A percentile compares a stretch with the other conserved stretches of the same genome.
These are phyloP conservation scores for Myocastor coypus DNA, from an alignment of 2,113 vertebrate genomes.

Conservation along the genomic window DNA sequence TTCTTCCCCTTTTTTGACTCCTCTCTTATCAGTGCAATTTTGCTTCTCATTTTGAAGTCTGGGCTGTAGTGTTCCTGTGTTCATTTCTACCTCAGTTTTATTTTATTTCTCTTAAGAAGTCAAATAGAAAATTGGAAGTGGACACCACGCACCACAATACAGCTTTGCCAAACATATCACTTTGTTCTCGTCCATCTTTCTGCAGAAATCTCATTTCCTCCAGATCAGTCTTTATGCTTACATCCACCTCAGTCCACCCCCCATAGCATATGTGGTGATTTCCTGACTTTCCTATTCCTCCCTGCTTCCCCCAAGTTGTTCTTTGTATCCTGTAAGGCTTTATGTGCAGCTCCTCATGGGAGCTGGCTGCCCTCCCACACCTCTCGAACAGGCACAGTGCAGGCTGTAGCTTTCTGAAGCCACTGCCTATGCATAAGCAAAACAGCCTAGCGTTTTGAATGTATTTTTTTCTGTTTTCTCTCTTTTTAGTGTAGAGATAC, in stretches of 20 bases:
- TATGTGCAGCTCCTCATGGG: conserved; percentile 85
- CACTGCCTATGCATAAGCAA: conserved; percentile 87
- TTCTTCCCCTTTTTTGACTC: conserved; percentile 67
- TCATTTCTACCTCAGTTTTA: conserved; percentile 97
- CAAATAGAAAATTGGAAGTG: conserved; percentile 84
- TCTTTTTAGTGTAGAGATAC: conserved; percentile 85
- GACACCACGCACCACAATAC: conserved; percentile 49
- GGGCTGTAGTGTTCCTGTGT: conserved; percentile 88
- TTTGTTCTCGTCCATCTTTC: conserved; percentile 80
- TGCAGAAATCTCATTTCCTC: conserved; percentile 75
- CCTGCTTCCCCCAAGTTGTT: conserved; percentile 71
- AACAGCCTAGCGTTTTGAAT: conserved; percentile 91
- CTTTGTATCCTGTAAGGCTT: conserved; percentile 86
- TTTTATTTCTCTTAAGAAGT: conserved; percentile 91
- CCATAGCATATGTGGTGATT: conserved; percentile 81
- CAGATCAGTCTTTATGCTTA: conserved; percentile 33
- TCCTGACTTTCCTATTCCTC: conserved; percentile 70
- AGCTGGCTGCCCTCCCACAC: conserved; percentile 86
- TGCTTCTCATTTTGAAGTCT: conserved; percentile 85
- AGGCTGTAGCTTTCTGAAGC: conserved; percentile 85
- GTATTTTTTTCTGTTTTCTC: conserved; percentile 87
- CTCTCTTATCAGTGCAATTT: conserved; percentile 82
- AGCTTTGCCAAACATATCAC: conserved; percentile 85
- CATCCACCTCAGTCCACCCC: conserved; percentile 20
- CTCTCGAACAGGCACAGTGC: conserved; percentile 83